phyloP scores from a whole-genome alignment of 2,113 vertebrate genomes.

The Misgurnus anguillicaudatus region DNA sequence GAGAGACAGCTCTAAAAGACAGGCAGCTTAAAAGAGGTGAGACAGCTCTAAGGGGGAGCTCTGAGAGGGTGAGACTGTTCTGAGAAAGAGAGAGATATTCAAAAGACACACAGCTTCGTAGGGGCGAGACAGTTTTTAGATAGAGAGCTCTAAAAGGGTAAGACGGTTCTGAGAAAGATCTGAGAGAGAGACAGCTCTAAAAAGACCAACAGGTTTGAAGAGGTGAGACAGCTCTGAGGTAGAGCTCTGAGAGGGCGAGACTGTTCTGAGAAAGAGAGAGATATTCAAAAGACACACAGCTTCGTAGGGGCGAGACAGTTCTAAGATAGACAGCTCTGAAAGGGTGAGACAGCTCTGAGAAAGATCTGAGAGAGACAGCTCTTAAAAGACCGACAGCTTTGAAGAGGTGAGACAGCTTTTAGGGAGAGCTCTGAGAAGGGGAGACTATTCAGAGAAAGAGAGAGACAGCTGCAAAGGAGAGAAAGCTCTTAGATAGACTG shows the following conservation, averaged over 20 bases:
- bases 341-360: not conserved
- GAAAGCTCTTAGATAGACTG: not conserved
- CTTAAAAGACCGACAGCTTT: not conserved
- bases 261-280: not conserved
- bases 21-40: not conserved
- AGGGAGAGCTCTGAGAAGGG: too few species aligned
- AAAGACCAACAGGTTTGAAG: not conserved
- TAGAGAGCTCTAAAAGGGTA: not conserved
- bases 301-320: not conserved
- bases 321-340: too few species aligned
- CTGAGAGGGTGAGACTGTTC: conserved; percentile 14
- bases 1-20: conserved; percentile 23
- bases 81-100: not conserved
- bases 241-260: not conserved
- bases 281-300: not conserved
- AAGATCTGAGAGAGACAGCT: not conserved
- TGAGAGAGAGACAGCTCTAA: not conserved
- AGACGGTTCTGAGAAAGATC: not conserved
- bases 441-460: too few species aligned
- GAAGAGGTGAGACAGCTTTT: too few species aligned
- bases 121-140: too few species aligned
- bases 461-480: too few species aligned
- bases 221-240: not conserved
- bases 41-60: conserved; percentile 14
- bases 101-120: not conserved